Base-by-base conservation (phyloP, 2,888 invertebrate species). In the Micropterix aruncella region DNA sequence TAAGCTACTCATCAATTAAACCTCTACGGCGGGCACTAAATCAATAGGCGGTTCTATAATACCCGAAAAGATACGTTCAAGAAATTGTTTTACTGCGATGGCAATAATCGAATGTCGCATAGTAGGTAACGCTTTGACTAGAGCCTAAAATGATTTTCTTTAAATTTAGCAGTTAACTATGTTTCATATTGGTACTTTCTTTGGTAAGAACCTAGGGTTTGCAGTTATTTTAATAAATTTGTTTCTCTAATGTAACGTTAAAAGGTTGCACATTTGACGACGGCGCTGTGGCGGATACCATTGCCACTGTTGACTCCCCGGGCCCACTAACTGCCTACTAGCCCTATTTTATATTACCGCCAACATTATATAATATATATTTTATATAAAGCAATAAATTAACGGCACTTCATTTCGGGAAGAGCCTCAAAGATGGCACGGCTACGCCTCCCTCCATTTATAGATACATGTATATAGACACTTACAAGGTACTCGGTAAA, bases 401-500 rank as follows among this genome's bases (percentile, higher is more conserved):
- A 38, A 40, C 19, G 16, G 27, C 16, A 40, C 37, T 41, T 41
- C n/a, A n/a, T 41, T 47, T 43, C 47, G 43, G 47, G 45, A 43
- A 43, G 42, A 43, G 43, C 45, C 43, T 45, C 41, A 41, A 27
- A 12, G 7, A 27, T 27, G 27, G 12, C 27, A 27, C 27, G 12
- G 5, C 12, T 7, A 7, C 27, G 7, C 27, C 12, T 27, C 12
- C 27, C 12, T 27, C 12, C 27, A 27, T 27, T 27, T 27, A 27
- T 12, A 27, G 27, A 58, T 60, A 59, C 60, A 60, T 61, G 55
- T 56, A 60, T 43, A 44, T 60, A 60, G 56, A 62, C 57, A 65
- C 60, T 58, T 57, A 63, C 60, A 55, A 59, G 60, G 42, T 57
- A 59, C 59, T 57, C 53, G 56, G 66, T 66, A 60, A 53, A 59